Evolutionary conservation across 1,140 invertebrate species (phyloP).

Genomic region (Parapsyche elsis): DNA sequence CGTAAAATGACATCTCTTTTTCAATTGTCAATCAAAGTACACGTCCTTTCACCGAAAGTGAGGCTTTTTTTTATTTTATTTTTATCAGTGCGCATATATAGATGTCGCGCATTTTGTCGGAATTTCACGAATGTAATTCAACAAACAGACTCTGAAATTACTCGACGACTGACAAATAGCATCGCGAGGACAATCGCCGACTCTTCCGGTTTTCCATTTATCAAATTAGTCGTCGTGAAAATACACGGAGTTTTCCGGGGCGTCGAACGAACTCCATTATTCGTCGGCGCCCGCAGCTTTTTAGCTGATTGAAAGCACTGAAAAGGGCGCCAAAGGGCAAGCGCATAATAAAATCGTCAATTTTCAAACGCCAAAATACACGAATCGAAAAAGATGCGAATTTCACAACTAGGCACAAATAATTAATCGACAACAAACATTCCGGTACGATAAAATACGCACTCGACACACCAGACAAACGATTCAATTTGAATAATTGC

Average conservation of each 20-base stretch:
- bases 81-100: not conserved
- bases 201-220: slow-evolving; percentile 41
- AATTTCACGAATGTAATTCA: not conserved
- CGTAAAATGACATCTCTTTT: too few relatives aligned
- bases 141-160: too few relatives aligned
- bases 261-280: slow-evolving; percentile 37
- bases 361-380: slow-evolving; percentile 35
- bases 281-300: slow-evolving; percentile 44
- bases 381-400: too few relatives aligned
- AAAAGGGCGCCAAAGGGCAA: slow-evolving; percentile 37
- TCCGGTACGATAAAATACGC: too few relatives aligned
- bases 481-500: not conserved
- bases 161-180: slow-evolving; percentile 17
- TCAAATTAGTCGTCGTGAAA: slow-evolving; percentile 40
- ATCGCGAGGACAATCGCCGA: not conserved
- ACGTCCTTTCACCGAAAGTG: too few relatives aligned
- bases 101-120: not conserved
- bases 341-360: slow-evolving; percentile 50
- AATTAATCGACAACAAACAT: too few relatives aligned
- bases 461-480: too few relatives aligned
- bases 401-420: too few relatives aligned
- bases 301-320: slow-evolving; percentile 49
- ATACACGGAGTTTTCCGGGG: slow-evolving; percentile 9
- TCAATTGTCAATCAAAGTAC: too few relatives aligned
- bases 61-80: too few relatives aligned